Base-by-base conservation (phyloP, 1,140 invertebrate species). In the Hyles vespertilio region DNA sequence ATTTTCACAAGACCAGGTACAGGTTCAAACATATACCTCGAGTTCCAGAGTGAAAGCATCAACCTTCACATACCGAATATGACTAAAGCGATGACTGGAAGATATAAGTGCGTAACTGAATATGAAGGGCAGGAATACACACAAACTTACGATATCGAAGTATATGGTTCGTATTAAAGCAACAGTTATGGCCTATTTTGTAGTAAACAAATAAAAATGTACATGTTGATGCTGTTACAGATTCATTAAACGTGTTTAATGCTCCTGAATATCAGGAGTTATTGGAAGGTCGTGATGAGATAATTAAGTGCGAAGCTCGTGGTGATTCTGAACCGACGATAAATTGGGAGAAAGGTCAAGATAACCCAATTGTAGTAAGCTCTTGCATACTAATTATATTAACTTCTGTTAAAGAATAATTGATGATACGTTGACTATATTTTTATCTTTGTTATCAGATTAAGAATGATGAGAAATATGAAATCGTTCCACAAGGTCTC, bases 1-100 rank as follows among this genome's bases (percentile, higher is more conserved):
- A 65, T 75, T 87, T 81, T 72, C 66, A 79, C 70, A 87, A 87
- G 84, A 85, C 79, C 79, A 87, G 82, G 81, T 84, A 80, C 72
- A 67, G 72, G 72, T 70, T 69, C 74, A 52, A 81, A 78, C 44
- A 62, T 84, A 32, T 82, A 79, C 65, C 72, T 53, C 66, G 52
- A 67, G 48, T 32, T 44, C 11, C 52, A 56, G 7, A 32, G 22
- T 8, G 43, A 58, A 3, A 43, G 56, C 33, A 3, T 68, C 2
- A 58, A 48, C 32, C 47, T 74, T 2, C 33, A 69, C 32, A 83
- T 84, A 54, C 70, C 71, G 1, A 76, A 64, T 11, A 59, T 82
- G 32, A 77, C 65, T 56, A 81, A 79, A 44, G 64, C 70, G 9
- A 69, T 77, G 63, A 68, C 82, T 2, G 84, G 84, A 2, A 55